Conservation (phyloP, 2,113 vertebrate genomes). For the Willisornis vidua region DNA sequence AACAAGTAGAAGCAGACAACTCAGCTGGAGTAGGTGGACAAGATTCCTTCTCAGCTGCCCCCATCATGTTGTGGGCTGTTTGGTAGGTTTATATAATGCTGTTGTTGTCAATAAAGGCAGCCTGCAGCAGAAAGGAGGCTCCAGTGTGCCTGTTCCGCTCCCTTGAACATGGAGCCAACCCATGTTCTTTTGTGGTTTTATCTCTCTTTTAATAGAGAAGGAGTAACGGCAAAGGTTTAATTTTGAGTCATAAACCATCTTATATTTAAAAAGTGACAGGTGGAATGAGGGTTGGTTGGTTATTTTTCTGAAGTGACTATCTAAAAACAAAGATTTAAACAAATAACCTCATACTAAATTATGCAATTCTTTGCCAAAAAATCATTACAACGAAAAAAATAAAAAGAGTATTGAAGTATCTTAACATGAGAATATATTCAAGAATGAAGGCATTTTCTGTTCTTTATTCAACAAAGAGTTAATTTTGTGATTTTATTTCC, state of each 20-base stretch:
- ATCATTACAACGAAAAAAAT: not conserved
- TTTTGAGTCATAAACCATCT: not conserved
- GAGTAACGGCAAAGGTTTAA: not conserved
- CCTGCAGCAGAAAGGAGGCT: not conserved
- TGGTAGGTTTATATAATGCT: not conserved
- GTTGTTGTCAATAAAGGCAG: not conserved
- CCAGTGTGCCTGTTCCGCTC: not conserved
- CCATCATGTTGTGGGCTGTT: not conserved
- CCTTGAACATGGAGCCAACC: not conserved
- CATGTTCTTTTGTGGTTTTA: not conserved
- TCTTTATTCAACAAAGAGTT: not conserved
- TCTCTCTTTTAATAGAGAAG: not conserved
- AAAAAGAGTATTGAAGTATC: not conserved
- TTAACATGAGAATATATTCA: not conserved
- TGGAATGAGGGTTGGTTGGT: not conserved
- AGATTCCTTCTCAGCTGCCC: not conserved
- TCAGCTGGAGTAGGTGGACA: not conserved
- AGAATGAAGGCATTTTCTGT: not conserved
- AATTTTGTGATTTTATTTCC: not conserved
- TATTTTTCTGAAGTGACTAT: not conserved
- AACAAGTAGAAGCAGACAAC: not conserved
- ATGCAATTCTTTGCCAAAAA: not conserved
- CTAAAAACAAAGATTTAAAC: not conserved
- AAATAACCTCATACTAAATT: not conserved
- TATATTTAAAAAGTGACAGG: not conserved